Evolutionary conservation across 1,140 invertebrate genomes (phyloP).

Genomic region (Scaptomyza montana): DNA sequence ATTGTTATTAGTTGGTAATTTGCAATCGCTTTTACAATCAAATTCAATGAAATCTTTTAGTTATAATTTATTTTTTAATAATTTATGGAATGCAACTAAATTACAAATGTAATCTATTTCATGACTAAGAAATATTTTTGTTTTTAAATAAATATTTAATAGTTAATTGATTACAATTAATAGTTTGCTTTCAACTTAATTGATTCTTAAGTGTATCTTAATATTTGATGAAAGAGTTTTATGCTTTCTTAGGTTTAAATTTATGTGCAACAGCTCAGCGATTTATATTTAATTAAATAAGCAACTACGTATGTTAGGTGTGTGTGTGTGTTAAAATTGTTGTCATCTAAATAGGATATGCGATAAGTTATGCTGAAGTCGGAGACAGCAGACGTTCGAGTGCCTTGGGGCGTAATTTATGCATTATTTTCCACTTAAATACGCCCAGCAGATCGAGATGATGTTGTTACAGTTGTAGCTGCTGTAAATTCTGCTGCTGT

Average conservation of each 20-base stretch:
- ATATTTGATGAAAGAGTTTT: conserved; percentile 12
- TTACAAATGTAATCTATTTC: no score
- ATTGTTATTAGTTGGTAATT: neutral
- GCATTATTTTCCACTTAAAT: conserved; percentile 69
- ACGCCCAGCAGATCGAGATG: conserved; percentile 19
- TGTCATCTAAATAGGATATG: conserved; percentile 70
- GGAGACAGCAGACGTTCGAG: conserved; percentile 32
- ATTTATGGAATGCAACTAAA: no score
- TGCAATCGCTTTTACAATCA: neutral
- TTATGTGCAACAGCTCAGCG: conserved; percentile 65
- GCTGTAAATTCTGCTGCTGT: neutral
- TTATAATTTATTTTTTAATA: neutral
- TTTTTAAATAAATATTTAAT: no score
- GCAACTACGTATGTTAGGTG: conserved; percentile 26
- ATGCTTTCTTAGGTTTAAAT: conserved; percentile 48
- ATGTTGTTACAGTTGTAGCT: conserved; percentile 12
- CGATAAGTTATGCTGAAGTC: conserved; percentile 68
- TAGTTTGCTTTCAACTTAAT: neutral
- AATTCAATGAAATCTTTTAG: neutral
- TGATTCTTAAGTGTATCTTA: conserved; percentile 11
- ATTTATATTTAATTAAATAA: conserved; percentile 80
- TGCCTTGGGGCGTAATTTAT: conserved; percentile 69
- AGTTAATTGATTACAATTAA: no score
- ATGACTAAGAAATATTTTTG: no score
- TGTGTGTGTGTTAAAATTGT: conserved; percentile 33